These are phyloP conservation scores for Alloplasta piceator DNA, from an alignment of 2,888 invertebrate genomes.

Conservation along the genomic window DNA sequence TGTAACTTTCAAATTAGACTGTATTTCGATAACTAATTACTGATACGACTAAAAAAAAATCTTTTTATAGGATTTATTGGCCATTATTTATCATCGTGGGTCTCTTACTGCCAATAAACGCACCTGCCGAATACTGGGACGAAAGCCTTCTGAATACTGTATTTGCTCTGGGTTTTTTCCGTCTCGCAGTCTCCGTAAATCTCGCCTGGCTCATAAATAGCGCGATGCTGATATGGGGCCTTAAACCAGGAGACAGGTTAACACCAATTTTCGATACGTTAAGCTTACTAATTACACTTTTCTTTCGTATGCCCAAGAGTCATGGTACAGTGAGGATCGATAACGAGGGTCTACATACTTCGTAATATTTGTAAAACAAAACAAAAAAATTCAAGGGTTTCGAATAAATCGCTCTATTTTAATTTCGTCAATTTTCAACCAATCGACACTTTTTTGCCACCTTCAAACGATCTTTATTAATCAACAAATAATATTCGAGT, in stretches of 20 bases:
- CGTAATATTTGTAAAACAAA: constrained; percentile 43
- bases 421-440: constrained; percentile 1
- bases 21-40: no score
- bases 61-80: constrained; percentile 91
- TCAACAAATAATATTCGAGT: not conserved
- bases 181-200: constrained; percentile 87
- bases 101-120: constrained; percentile 89
- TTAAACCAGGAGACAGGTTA: constrained; percentile 89
- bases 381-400: constrained; percentile 22
- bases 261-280: constrained; percentile 80
- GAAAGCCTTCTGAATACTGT: constrained; percentile 87
- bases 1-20: no score
- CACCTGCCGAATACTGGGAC: constrained; percentile 91
- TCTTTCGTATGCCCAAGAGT: constrained; percentile 77
- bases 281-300: constrained; percentile 72
- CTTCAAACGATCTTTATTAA: constrained; percentile 1
- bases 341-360: constrained; percentile 71
- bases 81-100: constrained; percentile 87
- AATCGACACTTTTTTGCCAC: not conserved
- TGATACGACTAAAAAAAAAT: no score
- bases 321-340: constrained; percentile 78
- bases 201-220: constrained; percentile 90
- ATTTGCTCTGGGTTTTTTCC: constrained; percentile 88
- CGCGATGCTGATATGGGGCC: constrained; percentile 89
- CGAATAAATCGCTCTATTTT: constrained; percentile 45